These are phyloP conservation scores for Nibea albiflora DNA, from an alignment of 2,113 vertebrate genomes.

Conservation along the genomic window DNA sequence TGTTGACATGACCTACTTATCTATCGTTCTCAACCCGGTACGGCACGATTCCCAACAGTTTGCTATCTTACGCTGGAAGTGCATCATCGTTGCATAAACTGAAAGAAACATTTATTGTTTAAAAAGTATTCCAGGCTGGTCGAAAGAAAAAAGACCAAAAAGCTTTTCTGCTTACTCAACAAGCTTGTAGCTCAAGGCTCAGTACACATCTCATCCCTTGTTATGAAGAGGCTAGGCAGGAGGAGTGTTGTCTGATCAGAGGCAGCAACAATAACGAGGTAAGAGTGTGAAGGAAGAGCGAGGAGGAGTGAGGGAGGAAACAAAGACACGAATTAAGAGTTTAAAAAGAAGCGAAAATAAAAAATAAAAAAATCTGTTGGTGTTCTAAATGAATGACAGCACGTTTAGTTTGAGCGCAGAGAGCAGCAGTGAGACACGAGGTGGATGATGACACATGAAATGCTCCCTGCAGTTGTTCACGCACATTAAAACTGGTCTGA, in stretches of 20 bases:
- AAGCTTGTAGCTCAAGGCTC: background rate
- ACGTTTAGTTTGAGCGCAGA: background rate
- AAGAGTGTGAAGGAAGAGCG: background rate
- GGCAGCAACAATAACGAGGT: background rate
- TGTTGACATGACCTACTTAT: conserved; percentile 42
- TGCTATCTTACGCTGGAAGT: background rate
- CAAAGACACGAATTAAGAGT: background rate
- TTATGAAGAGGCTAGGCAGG: conserved; percentile 13
- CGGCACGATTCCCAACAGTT: background rate
- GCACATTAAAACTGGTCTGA: conserved; percentile 62
- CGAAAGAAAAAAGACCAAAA: conserved; percentile 24
- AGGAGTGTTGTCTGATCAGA: conserved; percentile 12
- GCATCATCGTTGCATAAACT: background rate
- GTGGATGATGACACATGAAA: conserved; percentile 11
- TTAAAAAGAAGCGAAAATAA: background rate
- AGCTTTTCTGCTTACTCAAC: conserved; percentile 17
- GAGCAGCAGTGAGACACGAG: background rate
- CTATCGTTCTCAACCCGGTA: background rate
- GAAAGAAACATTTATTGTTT: background rate
- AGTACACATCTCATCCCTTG: background rate
- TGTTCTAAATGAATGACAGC: background rate
- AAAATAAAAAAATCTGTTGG: background rate
- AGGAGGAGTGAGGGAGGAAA: background rate
- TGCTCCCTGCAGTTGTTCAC: conserved; percentile 19
- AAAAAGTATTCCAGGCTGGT: background rate